phyloP scores from a whole-genome alignment of 64 coral and sea anemone species.

The Montipora capricornis region DNA sequence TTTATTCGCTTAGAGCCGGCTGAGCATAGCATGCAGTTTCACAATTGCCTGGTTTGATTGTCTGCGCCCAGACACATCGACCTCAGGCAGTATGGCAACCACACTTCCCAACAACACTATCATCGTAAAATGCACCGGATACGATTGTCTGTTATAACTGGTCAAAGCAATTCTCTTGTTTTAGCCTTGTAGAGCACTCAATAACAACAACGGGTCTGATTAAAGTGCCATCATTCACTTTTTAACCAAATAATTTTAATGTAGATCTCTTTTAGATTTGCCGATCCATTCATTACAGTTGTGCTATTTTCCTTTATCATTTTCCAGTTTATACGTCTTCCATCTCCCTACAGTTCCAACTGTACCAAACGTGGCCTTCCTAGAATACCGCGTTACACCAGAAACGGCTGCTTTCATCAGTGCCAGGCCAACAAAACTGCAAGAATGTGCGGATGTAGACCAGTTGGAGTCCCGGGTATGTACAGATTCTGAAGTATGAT shows the following conservation, averaged over 20 bases:
- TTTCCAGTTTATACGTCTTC: constrained; percentile 37
- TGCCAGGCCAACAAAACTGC: constrained; percentile 4
- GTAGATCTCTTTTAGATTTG: too few species aligned
- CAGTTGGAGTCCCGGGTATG: constrained; percentile 25
- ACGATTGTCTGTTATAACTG: too few species aligned
- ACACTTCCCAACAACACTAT: not conserved
- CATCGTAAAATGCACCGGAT: not conserved
- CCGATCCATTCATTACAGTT: too few species aligned
- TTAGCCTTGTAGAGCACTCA: too few species aligned
- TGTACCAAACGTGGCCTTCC: constrained; percentile 38
- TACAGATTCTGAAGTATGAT: not conserved
- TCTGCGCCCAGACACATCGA: not conserved
- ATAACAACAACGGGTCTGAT: too few species aligned
- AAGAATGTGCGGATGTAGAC: constrained; percentile 29
- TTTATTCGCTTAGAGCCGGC: not conserved
- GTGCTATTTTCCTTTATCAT: not conserved
- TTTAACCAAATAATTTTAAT: too few species aligned
- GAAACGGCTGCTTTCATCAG: constrained; percentile 20
- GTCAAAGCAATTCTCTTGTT: too few species aligned
- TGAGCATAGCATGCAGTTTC: not conserved
- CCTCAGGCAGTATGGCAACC: not conserved
- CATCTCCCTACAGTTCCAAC: constrained; percentile 36
- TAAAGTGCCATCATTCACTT: too few species aligned
- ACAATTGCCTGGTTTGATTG: not conserved
- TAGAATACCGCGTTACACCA: constrained; percentile 29